phyloP scores from a whole-genome alignment of 2,888 invertebrate species.

The Patella caerulea region DNA sequence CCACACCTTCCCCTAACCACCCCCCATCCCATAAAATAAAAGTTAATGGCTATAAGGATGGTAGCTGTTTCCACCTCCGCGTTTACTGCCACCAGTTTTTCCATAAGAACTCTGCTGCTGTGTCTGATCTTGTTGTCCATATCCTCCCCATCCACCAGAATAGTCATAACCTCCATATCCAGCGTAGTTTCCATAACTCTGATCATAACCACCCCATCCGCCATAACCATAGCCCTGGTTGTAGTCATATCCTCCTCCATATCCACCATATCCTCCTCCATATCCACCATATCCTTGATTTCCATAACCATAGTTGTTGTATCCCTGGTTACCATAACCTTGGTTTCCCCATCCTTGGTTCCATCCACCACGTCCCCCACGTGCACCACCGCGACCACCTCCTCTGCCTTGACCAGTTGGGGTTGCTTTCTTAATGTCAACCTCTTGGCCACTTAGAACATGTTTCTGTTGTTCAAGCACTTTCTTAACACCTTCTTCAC shows the following conservation, averaged over 20 bases:
- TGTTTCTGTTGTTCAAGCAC: constrained; percentile 50
- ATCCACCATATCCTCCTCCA: constrained; percentile 73
- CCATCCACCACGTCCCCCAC: constrained; percentile 51
- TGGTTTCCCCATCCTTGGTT: constrained; percentile 53
- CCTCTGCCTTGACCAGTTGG: constrained; percentile 77
- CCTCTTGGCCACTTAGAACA: constrained; percentile 85
- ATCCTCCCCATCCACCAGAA: constrained; percentile 63
- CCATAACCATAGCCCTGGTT: constrained; percentile 37
- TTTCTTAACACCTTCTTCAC: constrained; percentile 93
- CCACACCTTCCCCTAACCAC: neutral
- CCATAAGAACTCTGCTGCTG: constrained; percentile 52
- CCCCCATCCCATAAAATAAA: too few relatives aligned
- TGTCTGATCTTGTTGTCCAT: constrained; percentile 59
- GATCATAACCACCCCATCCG: constrained; percentile 41
- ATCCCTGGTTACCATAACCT: constrained; percentile 54
- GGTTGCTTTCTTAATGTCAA: constrained; percentile 93
- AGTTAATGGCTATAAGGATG: constrained; percentile 59
- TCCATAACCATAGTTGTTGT: constrained; percentile 38
- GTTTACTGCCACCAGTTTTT: constrained; percentile 54
- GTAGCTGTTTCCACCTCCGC: constrained; percentile 55
- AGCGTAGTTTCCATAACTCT: constrained; percentile 71
- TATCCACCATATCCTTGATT: constrained; percentile 72
- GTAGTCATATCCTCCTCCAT: constrained; percentile 25
- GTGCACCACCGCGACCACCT: constrained; percentile 58
- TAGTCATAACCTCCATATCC: constrained; percentile 77